phyloP scores from a whole-genome alignment of 2,888 invertebrate genomes.

The Agrenia bidenticulata region DNA sequence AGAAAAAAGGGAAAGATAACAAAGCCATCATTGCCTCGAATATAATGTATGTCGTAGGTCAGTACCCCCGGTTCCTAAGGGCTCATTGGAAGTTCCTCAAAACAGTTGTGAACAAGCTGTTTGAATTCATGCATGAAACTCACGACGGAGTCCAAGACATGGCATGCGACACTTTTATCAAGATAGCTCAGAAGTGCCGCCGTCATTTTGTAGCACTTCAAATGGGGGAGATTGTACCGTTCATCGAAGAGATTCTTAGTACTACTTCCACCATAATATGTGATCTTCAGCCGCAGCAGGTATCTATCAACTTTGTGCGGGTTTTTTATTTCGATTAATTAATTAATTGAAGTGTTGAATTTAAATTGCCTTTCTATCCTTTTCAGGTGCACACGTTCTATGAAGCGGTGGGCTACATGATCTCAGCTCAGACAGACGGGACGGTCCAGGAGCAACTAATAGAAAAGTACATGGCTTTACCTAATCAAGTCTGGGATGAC shows the following conservation, averaged over 20 bases:
- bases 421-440: constrained; percentile 90
- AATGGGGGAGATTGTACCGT: constrained; percentile 93
- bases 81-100: constrained; percentile 99
- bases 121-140: constrained; percentile 99
- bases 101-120: constrained; percentile 98
- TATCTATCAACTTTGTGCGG: no score
- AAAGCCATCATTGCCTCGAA: constrained; percentile 99
- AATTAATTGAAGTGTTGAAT: background rate
- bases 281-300: constrained; percentile 97
- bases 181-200: constrained; percentile 97
- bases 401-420: constrained; percentile 99
- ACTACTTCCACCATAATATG: constrained; percentile 97
- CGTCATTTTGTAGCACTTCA: constrained; percentile 96
- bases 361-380: background rate
- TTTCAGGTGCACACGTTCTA: constrained; percentile 86
- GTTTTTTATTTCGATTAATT: constrained; percentile 4
- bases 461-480: constrained; percentile 95
- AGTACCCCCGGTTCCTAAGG: constrained; percentile 95
- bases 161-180: constrained; percentile 99
- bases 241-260: constrained; percentile 96
- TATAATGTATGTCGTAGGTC: constrained; percentile 99
- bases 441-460: constrained; percentile 90
- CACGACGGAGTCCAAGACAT: constrained; percentile 99
- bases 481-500: constrained; percentile 98
- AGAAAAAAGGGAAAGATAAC: constrained; percentile 98